phyloP scores from a whole-genome alignment of 2,797 vertebrate genomes.

The Poeciliopsis gracilis region DNA sequence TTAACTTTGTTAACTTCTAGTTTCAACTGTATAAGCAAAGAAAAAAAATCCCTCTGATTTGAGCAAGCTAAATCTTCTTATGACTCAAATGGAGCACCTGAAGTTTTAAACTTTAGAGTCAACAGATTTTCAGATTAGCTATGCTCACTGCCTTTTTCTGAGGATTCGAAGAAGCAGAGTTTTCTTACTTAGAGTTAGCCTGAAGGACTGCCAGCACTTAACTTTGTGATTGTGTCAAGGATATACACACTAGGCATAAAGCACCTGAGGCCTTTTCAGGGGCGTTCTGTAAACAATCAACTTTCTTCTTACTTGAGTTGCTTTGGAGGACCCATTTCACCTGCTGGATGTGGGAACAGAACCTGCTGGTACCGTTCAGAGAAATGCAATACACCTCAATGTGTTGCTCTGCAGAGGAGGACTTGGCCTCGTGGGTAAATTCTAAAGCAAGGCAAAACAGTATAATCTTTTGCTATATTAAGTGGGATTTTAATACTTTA shows the following conservation, averaged over 20 bases:
- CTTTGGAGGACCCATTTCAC: slow-evolving; percentile 20
- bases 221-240: slow-evolving; percentile 20
- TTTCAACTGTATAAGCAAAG: neutral
- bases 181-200: slow-evolving; percentile 13
- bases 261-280: slow-evolving; percentile 25
- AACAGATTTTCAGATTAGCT: slow-evolving; percentile 12
- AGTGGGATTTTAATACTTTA: neutral
- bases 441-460: slow-evolving; percentile 15
- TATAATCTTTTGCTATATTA: neutral
- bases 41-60: neutral
- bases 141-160: slow-evolving; percentile 11
- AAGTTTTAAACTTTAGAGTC: neutral
- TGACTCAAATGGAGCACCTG: neutral
- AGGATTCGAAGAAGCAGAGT: neutral
- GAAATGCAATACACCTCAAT: slow-evolving; percentile 3
- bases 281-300: slow-evolving; percentile 37
- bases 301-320: slow-evolving; percentile 19
- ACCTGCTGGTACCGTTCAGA: slow-evolving; percentile 15
- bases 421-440: neutral
- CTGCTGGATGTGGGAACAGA: slow-evolving; percentile 18
- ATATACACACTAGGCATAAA: slow-evolving; percentile 27
- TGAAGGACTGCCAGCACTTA: slow-evolving; percentile 12
- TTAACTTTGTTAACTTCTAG: neutral
- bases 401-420: neutral
- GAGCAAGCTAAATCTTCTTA: neutral